A percentile compares a stretch with the other conserved stretches of the same genome.
Conservation (phyloP, 2,113 vertebrate species). For the Stictonetta naevosa region DNA sequence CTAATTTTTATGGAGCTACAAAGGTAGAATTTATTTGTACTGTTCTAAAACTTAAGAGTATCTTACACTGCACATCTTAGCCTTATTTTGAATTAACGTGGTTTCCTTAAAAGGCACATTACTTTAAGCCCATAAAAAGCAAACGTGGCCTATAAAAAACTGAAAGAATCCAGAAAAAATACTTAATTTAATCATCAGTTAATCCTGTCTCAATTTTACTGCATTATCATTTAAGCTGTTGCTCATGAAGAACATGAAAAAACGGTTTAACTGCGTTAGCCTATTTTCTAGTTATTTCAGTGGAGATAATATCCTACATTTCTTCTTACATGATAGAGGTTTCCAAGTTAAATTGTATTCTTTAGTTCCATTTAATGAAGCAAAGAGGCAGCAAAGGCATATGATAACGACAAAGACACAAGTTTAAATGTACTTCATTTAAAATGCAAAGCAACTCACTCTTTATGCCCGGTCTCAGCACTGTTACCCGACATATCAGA, state of each 20-base stretch:
- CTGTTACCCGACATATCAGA: conserved; percentile 91
- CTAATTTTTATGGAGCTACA: background rate
- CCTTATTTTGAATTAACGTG: background rate
- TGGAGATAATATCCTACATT: background rate
- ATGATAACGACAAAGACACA: background rate
- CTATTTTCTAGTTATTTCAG: background rate
- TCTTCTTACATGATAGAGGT: background rate
- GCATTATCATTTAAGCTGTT: background rate
- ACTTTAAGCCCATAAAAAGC: background rate
- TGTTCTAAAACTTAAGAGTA: background rate
- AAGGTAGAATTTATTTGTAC: background rate
- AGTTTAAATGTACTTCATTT: background rate
- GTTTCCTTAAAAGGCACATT: background rate
- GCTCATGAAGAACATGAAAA: background rate
- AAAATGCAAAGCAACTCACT: conserved; percentile 79
- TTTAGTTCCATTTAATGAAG: background rate
- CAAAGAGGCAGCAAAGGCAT: background rate
- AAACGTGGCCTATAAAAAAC: background rate
- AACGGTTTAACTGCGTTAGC: background rate
- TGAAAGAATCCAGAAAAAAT: background rate
- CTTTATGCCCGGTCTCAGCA: conserved; percentile 82
- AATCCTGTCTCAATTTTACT: background rate
- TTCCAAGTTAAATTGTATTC: background rate
- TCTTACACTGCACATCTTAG: background rate
- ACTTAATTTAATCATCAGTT: background rate